phyloP scores from a whole-genome alignment of 2,797 vertebrate species.

The Takifugu ocellatus region DNA sequence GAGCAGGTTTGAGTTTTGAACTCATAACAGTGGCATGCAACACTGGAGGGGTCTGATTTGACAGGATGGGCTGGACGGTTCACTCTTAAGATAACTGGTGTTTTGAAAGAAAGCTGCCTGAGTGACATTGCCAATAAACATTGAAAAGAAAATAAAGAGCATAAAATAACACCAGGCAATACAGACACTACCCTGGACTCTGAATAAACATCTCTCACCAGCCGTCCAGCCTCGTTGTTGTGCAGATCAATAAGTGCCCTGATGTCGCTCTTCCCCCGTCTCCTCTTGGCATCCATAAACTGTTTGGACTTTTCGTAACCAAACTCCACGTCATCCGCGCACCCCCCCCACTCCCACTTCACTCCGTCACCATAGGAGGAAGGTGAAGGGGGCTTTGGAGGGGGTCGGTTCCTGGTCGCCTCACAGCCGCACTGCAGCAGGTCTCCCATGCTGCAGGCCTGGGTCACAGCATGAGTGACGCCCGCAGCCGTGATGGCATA shows the following conservation, averaged over 20 bases:
- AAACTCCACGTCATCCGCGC: slow-evolving; percentile 95
- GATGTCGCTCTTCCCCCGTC: slow-evolving; percentile 94
- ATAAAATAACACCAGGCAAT: too few relatives aligned
- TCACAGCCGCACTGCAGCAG: slow-evolving; percentile 95
- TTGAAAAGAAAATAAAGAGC: too few relatives aligned
- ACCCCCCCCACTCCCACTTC: slow-evolving; percentile 98
- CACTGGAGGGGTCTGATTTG: too few relatives aligned
- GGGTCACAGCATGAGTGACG: slow-evolving; percentile 93
- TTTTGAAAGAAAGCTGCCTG: too few relatives aligned
- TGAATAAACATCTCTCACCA: slow-evolving; percentile 75
- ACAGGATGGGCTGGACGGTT: too few relatives aligned
- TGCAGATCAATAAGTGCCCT: slow-evolving; percentile 92
- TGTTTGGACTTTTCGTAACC: slow-evolving; percentile 97
- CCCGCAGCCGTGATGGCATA: slow-evolving; percentile 94
- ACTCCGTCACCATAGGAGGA: slow-evolving; percentile 74
- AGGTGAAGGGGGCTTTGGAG: slow-evolving; percentile 69
- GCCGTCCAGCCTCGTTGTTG: slow-evolving; percentile 95
- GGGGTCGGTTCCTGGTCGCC: slow-evolving; percentile 82
- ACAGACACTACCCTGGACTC: not conserved
- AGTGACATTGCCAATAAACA: too few relatives aligned
- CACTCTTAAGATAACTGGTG: too few relatives aligned
- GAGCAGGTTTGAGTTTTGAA: slow-evolving; percentile 30
- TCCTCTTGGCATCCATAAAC: slow-evolving; percentile 95
- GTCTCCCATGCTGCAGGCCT: slow-evolving; percentile 98
- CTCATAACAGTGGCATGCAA: not conserved